Evolutionary conservation across 2,888 invertebrate species (phyloP).

Genomic region (Melinopterus prodromus): DNA sequence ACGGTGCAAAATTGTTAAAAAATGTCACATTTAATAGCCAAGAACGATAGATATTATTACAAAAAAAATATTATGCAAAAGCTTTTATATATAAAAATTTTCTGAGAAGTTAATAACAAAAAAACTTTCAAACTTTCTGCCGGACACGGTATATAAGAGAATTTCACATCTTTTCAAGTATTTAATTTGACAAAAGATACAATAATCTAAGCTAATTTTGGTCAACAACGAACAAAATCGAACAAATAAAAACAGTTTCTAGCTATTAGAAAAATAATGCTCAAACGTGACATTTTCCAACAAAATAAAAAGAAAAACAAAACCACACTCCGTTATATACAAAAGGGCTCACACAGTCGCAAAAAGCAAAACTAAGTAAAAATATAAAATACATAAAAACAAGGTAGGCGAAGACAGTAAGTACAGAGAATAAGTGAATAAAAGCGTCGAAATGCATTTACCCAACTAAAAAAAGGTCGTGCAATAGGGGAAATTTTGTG

Average conservation of each 20-base stretch:
- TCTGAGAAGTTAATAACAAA: no score
- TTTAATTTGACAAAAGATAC: no score
- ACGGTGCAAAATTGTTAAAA: neutral
- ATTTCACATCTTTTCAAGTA: no score
- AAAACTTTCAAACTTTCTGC: no score
- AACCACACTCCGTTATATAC: neutral
- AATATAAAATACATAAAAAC: neutral
- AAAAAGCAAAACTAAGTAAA: neutral
- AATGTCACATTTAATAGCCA: neutral
- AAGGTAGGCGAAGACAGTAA: neutral
- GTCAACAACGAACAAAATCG: no score
- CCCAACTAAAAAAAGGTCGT: neutral
- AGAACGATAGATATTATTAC: neutral
- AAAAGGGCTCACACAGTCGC: neutral
- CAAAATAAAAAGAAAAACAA: neutral
- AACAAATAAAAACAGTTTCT: no score
- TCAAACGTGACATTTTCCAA: neutral
- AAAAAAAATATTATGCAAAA: no score
- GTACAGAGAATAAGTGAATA: neutral
- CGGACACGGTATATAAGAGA: no score
- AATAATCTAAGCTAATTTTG: no score
- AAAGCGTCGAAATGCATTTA: neutral
- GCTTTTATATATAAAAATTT: no score
- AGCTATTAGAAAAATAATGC: no score
- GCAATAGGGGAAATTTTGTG: neutral